These are phyloP conservation scores for Urophycis tenuis DNA, from an alignment of 2,797 vertebrate species.

Conservation along the genomic window DNA sequence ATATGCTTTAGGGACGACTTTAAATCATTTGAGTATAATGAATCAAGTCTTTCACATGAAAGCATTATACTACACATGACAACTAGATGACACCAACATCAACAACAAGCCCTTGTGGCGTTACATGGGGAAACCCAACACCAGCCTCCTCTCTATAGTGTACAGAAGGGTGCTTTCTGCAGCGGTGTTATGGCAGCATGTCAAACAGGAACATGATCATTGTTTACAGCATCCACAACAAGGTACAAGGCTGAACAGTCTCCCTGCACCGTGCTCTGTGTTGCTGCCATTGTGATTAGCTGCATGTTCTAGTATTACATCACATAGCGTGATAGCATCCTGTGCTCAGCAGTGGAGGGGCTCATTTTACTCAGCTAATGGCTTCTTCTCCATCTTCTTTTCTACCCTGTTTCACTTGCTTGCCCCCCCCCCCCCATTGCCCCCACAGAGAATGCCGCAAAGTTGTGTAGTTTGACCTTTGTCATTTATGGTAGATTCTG, in stretches of 20 bases:
- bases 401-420: not conserved
- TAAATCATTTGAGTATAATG: too few species aligned
- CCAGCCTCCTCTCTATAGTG: too few species aligned
- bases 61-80: not conserved
- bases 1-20: too few species aligned
- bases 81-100: not conserved
- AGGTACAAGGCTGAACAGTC: slow-evolving; percentile 27
- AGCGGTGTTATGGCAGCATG: slow-evolving; percentile 14
- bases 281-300: not conserved
- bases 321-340: not conserved
- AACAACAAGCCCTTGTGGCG: not conserved
- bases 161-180: not conserved
- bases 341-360: not conserved
- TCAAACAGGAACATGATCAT: slow-evolving; percentile 19
- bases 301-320: not conserved
- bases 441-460: not conserved
- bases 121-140: not conserved
- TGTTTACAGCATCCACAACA: slow-evolving; percentile 5
- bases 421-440: not conserved
- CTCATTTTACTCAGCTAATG: not conserved
- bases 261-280: slow-evolving; percentile 16
- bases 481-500: not conserved
- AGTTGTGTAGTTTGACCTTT: not conserved
- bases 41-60: not conserved
- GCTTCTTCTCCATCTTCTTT: not conserved